Conservation (phyloP, 1,140 invertebrate genomes). For the Pseudomyrmex cubaensis region DNA sequence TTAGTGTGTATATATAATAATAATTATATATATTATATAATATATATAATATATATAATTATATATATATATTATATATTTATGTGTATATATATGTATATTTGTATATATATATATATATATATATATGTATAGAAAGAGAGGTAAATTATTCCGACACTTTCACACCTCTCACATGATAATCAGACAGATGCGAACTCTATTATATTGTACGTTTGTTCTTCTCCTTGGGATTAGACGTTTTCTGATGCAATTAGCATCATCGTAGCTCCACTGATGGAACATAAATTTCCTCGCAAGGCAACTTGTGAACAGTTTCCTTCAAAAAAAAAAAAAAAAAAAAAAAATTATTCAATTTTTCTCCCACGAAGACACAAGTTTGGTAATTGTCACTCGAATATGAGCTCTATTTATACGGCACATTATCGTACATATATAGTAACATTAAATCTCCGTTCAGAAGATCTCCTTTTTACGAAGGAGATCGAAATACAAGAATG, state of each 20-base stretch:
- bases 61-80: no score
- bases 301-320: constrained; percentile 76
- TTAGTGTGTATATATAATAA: no score
- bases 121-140: constrained; percentile 61
- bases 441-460: neutral
- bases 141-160: constrained; percentile 73
- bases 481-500: neutral
- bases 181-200: constrained; percentile 48
- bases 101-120: constrained; percentile 32
- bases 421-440: constrained; percentile 12
- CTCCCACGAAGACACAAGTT: neutral
- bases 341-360: constrained; percentile 65
- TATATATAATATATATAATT: no score
- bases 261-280: constrained; percentile 53
- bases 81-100: constrained; percentile 5
- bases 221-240: constrained; percentile 20
- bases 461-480: neutral
- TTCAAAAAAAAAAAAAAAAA: constrained; percentile 56
- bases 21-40: no score
- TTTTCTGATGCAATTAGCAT: constrained; percentile 25
- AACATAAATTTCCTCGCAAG: constrained; percentile 75
- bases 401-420: neutral
- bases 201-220: constrained; percentile 59
- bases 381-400: neutral
- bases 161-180: constrained; percentile 60